A percentile compares a stretch with the other conserved stretches of the same genome.
phyloP scores from a whole-genome alignment of 37 sponge, comb jelly and placozoan species.

The Halisarca cf. caerulea region DNA sequence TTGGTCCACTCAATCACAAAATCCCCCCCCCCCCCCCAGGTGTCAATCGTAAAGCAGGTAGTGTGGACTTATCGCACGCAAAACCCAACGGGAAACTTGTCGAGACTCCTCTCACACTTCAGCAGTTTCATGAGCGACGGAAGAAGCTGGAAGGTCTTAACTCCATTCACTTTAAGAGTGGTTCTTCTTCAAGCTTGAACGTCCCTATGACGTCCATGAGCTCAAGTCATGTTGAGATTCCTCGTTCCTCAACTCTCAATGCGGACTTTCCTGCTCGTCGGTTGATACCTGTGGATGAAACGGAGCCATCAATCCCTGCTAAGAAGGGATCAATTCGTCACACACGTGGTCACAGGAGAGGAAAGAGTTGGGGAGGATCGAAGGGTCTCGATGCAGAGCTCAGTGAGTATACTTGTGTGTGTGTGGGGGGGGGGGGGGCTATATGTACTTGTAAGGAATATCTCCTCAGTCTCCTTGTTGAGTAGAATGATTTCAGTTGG shows the following conservation, averaged over 20 bases:
- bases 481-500: too few species aligned
- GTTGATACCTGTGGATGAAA: conserved; percentile 10
- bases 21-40: background rate
- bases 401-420: conserved; percentile 18
- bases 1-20: background rate
- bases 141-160: background rate
- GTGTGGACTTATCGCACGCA: background rate
- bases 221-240: background rate
- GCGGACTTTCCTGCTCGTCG: background rate
- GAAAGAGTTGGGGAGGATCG: conserved; percentile 71
- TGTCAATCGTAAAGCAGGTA: background rate
- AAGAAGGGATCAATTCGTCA: conserved; percentile 20
- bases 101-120: background rate
- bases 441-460: conserved; percentile 17
- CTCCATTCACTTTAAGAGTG: background rate
- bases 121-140: conserved; percentile 11
- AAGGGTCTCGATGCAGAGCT: conserved; percentile 35
- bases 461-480: too few species aligned
- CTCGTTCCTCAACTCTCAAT: background rate
- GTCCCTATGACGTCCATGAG: background rate
- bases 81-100: background rate
- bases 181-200: conserved; percentile 3
- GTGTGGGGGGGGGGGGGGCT: conserved; percentile 8
- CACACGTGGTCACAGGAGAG: conserved; percentile 55
- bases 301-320: too few species aligned